Conservation (phyloP, 2,888 invertebrate genomes). For the Eremobia ochroleuca region DNA sequence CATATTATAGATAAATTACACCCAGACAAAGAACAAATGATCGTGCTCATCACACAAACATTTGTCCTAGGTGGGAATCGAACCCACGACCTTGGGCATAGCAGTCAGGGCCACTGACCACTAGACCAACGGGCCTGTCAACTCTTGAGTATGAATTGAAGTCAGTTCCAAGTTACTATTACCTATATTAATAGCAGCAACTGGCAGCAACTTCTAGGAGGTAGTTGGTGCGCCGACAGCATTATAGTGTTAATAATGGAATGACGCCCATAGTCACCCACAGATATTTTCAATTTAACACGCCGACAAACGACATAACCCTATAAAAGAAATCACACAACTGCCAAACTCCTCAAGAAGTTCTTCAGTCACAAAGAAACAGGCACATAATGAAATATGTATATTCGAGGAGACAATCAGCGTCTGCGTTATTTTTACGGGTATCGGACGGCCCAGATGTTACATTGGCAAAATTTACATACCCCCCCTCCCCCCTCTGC, state of each 20-base stretch:
- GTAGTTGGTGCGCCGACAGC: neutral
- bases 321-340: conserved; percentile 1
- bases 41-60: no score
- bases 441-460: conserved; percentile 62
- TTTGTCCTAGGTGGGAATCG: no score
- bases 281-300: conserved; percentile 4
- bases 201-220: conserved; percentile 3
- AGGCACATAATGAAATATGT: conserved; percentile 65
- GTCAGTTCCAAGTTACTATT: neutral
- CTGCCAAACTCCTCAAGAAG: conserved; percentile 37
- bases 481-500: conserved; percentile 39
- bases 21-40: no score
- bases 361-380: conserved; percentile 49
- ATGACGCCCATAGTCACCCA: neutral
- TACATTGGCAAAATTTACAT: conserved; percentile 73
- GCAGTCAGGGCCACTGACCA: no score
- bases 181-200: conserved; percentile 11
- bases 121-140: no score
- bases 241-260: neutral
- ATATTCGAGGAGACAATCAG: conserved; percentile 68
- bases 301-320: neutral
- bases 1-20: no score
- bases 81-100: no score
- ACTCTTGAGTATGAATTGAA: neutral
- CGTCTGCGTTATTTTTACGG: conserved; percentile 67